These are phyloP conservation scores for Pasiphila rectangulata DNA, from an alignment of 2,888 invertebrate species.

Conservation along the genomic window DNA sequence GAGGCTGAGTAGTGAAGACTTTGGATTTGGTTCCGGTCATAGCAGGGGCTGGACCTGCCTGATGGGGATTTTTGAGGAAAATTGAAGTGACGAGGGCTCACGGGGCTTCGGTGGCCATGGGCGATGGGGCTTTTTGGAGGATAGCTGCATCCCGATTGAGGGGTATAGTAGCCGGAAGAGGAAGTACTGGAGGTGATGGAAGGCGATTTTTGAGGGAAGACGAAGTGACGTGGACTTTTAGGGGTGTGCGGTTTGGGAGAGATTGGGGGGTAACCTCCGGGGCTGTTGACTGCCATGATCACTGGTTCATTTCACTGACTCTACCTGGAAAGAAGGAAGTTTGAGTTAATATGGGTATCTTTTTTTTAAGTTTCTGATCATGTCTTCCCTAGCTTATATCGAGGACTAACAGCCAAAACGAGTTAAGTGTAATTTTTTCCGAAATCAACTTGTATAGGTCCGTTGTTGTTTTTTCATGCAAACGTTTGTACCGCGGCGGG, in stretches of 20 bases:
- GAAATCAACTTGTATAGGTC: too few species aligned
- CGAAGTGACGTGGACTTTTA: conserved; percentile 80
- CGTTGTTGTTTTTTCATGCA: too few species aligned
- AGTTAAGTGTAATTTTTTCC: too few species aligned
- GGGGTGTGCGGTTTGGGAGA: conserved; percentile 80
- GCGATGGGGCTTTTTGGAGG: conserved; percentile 76
- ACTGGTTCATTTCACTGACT: conserved; percentile 47
- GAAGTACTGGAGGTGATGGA: conserved; percentile 77
- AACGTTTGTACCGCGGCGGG: too few species aligned
- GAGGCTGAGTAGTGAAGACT: conserved; percentile 66
- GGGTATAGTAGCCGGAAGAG: conserved; percentile 79
- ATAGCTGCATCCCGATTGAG: conserved; percentile 76
- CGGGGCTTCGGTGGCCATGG: conserved; percentile 81
- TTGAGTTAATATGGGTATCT: too few species aligned
- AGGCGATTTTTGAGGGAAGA: conserved; percentile 78
- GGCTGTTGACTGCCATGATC: conserved; percentile 82
- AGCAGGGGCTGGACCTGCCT: conserved; percentile 70
- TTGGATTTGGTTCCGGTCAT: conserved; percentile 50
- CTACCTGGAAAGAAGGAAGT: conserved; percentile 57
- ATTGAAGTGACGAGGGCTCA: conserved; percentile 81
- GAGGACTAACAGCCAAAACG: too few species aligned
- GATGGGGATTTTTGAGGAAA: conserved; percentile 76
- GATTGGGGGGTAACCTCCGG: conserved; percentile 78
- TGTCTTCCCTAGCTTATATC: too few species aligned
- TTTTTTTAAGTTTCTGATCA: too few species aligned